Conservation (phyloP, 2,797 vertebrate species). For the Chrosomus eos region DNA sequence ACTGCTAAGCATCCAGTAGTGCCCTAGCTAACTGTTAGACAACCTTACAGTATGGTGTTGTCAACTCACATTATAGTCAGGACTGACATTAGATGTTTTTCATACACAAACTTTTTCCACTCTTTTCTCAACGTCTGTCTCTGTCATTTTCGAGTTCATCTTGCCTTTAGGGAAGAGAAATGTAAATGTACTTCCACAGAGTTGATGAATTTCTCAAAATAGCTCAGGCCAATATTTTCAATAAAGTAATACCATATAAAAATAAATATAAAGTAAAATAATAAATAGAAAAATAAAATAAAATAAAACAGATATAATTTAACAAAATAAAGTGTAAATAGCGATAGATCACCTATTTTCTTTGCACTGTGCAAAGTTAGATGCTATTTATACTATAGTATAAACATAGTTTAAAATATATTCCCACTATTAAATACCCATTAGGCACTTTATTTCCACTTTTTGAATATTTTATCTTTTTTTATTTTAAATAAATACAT, state of each 20-base stretch:
- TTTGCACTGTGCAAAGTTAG: no score
- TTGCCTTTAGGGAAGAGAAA: not conserved
- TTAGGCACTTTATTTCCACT: not conserved
- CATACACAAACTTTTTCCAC: not conserved
- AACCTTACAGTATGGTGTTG: not conserved
- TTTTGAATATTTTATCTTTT: not conserved
- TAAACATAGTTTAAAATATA: not conserved
- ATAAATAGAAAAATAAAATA: not conserved
- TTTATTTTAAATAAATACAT: not conserved
- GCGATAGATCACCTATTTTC: no score
- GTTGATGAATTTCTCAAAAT: not conserved
- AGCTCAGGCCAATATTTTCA: conserved; percentile 3
- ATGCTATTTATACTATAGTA: no score
- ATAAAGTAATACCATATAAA: not conserved
- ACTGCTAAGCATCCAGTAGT: conserved; percentile 22
- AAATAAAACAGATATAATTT: no score
- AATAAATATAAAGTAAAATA: no score
- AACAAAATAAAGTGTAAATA: no score
- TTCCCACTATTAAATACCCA: not conserved
- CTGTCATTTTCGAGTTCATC: not conserved
- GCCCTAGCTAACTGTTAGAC: conserved; percentile 3
- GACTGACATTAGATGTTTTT: not conserved
- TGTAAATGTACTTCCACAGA: conserved; percentile 2
- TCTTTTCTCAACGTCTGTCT: not conserved
- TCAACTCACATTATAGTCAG: conserved; percentile 4